These are phyloP conservation scores for Paedocypris sp. DNA, from an alignment of 2,113 vertebrate species.

Conservation along the genomic window DNA sequence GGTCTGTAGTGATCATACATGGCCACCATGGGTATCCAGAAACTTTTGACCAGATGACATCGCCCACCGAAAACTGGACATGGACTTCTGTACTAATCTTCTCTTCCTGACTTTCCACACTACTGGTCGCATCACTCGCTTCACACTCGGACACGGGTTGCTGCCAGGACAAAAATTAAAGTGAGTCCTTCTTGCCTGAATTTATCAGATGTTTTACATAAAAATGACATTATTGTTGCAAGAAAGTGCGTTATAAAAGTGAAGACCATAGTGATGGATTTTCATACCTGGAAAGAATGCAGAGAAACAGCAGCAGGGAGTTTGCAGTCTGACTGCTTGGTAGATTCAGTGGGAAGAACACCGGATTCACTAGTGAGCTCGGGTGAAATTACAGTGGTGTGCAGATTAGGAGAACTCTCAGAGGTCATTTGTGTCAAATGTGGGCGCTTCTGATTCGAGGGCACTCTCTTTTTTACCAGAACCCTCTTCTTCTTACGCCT, in stretches of 20 bases:
- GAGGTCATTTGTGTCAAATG: not conserved
- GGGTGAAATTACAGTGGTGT: not conserved
- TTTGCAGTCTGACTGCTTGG: not conserved
- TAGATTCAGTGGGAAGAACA: not conserved
- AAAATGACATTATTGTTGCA: too few species aligned
- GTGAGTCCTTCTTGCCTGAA: too few species aligned
- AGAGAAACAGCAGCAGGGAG: not conserved
- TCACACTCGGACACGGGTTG: constrained; percentile 26
- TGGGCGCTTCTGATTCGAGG: constrained; percentile 40
- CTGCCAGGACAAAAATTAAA: not conserved
- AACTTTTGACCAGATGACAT: constrained; percentile 93
- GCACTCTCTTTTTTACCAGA: constrained; percentile 64
- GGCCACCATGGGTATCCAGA: constrained; percentile 97
- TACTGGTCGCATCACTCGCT: not conserved
- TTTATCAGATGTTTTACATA: too few species aligned
- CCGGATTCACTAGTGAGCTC: not conserved
- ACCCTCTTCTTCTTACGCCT: constrained; percentile 60
- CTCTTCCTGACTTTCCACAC: not conserved
- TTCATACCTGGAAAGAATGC: constrained; percentile 14
- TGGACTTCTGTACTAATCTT: not conserved
- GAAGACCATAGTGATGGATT: too few species aligned
- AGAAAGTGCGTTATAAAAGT: too few species aligned
- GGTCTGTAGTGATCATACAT: constrained; percentile 90
- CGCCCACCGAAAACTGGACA: constrained; percentile 64
- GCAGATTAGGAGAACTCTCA: not conserved